Base-by-base conservation (phyloP, 2,797 vertebrate genomes). In the Borostomias antarcticus region DNA sequence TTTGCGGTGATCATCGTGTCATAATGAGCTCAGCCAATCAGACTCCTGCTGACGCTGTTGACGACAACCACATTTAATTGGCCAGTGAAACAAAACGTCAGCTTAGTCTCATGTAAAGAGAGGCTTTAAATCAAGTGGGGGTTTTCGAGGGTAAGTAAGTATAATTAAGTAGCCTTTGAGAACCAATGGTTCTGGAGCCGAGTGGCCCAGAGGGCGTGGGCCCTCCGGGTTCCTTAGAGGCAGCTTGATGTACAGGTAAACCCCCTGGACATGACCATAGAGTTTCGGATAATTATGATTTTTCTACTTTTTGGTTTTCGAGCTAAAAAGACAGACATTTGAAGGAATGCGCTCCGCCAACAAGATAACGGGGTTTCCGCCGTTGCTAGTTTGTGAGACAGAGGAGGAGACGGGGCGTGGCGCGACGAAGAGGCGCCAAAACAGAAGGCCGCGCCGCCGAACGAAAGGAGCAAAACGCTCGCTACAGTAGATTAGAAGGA, bases 31-130 rank as follows among this genome's bases (percentile, higher is more conserved):
- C 2, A 25, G 5, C 47, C 9, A 66, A 28, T 29, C 45, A 28
- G n/a, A n/a, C 15, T 47, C 30, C 1, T 17, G 1, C 0, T 28
- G n/a, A 19, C 25, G 10, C 30, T 29, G 4, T 58, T 56, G 45
- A n/a, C n/a, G n/a, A n/a, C 47, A 25, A 70, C 43, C 52, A 60
- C 19, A 17, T 40, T 25, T 78, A 66, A 69, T 57, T 66, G 66
- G 58, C 60, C 52, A 65, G 72, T 68, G 60, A 62, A 67, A 62
- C 25, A 61, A 56, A 40, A 57, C 28, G 3, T 58, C 43, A 48
- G 25, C 21, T 53, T 32, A 62, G 21, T 54, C 50, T 11, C 13
- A 54, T 48, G 21, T 45, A 37, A 47, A 62, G 45, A 58, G 35
- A 10, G 35, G 60, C 28, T 50, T 64, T 60, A 40, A 3, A 26